Evolutionary conservation across 64 coral and sea anemone species (phyloP).

Genomic region (Orbicella faveolata): DNA sequence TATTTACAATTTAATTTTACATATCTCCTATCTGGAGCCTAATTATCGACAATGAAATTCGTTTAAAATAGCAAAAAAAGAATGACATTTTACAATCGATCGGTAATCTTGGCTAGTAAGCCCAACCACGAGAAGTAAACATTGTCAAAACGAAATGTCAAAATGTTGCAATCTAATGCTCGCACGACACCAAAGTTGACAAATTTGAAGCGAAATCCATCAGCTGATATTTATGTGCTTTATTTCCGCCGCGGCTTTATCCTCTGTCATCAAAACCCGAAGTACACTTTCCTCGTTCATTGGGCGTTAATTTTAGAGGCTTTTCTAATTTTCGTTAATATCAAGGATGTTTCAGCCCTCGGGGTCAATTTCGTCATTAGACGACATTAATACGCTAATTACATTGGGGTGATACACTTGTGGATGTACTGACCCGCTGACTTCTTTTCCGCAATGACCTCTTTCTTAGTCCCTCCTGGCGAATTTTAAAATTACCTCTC

Average conservation of each 20-base stretch:
- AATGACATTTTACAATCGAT: not conserved
- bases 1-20: not conserved
- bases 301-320: not conserved
- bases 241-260: not conserved
- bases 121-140: not conserved
- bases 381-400: too few relatives aligned
- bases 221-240: not conserved
- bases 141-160: not conserved
- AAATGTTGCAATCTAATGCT: not conserved
- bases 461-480: not conserved
- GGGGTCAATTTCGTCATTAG: not conserved
- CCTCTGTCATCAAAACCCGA: too few relatives aligned
- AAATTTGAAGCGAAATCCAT: not conserved
- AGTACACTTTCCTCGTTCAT: not conserved
- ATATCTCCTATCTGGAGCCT: not conserved
- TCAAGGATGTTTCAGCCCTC: not conserved
- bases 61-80: not conserved
- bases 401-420: too few relatives aligned
- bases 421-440: not conserved
- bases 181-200: not conserved
- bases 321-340: not conserved
- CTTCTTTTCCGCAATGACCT: not conserved
- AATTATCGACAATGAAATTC: conserved; percentile 1
- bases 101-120: not conserved
- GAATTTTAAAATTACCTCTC: not conserved